Conservation (phyloP, 2,888 invertebrate genomes). For the Drosophila borealis region DNA sequence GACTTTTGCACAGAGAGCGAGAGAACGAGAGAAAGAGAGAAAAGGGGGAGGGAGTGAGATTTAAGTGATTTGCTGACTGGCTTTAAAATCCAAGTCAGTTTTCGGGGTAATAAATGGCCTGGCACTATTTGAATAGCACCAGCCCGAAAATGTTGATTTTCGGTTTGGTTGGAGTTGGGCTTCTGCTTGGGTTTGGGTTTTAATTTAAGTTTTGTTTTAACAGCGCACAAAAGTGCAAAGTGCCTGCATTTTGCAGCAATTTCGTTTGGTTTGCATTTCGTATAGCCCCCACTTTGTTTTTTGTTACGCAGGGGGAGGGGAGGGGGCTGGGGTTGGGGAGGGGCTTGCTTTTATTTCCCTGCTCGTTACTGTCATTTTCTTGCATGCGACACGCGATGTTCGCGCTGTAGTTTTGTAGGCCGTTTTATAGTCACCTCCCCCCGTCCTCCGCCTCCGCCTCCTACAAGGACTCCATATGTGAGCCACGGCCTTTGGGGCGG, state of each 20-base stretch:
- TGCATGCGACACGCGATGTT: conserved; percentile 73
- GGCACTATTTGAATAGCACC: conserved; percentile 70
- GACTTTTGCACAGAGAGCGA: conserved; percentile 65
- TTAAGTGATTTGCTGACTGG: conserved; percentile 78
- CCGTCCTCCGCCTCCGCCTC: no score
- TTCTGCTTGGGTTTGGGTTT: conserved; percentile 37
- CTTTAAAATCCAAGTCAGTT: conserved; percentile 70
- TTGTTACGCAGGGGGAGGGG: neutral
- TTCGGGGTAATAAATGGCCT: conserved; percentile 67
- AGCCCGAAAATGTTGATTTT: conserved; percentile 68
- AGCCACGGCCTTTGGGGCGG: conserved; percentile 9
- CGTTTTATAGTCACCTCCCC: conserved; percentile 24
- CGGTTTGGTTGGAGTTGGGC: conserved; percentile 32
- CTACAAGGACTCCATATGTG: no score
- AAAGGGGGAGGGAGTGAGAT: conserved; percentile 57
- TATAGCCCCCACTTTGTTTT: conserved; percentile 8
- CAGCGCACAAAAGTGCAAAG: conserved; percentile 68
- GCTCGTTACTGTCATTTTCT: conserved; percentile 68
- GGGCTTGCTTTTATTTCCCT: conserved; percentile 30
- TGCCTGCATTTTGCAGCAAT: conserved; percentile 75
- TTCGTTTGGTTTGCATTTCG: conserved; percentile 34
- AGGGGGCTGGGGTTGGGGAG: no score
- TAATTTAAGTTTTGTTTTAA: conserved; percentile 75
- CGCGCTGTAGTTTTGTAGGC: conserved; percentile 53
- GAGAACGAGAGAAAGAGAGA: conserved; percentile 57